Percentiles rank a stretch among this genome's conserved stretches.
These are phyloP conservation scores for Scelioninae gen. 1 DNA, from an alignment of 2,888 invertebrate genomes.

Conservation along the genomic window DNA sequence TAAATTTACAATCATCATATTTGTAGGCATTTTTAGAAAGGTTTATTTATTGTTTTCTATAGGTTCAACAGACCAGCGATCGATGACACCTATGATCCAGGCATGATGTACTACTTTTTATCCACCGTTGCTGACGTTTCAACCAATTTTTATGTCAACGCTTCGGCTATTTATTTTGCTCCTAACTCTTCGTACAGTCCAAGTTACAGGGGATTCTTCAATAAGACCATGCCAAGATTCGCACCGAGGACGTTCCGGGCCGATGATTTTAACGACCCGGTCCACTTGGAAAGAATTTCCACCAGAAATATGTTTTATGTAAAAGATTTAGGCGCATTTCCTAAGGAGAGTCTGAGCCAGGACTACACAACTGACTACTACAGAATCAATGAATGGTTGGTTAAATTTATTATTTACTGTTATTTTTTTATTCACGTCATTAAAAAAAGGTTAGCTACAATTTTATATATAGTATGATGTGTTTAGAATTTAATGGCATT, in stretches of 20 bases:
- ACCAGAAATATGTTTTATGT: constrained; percentile 96
- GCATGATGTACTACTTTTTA: constrained; percentile 98
- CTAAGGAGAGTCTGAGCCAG: constrained; percentile 90
- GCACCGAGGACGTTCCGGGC: constrained; percentile 96
- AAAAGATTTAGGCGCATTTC: constrained; percentile 93
- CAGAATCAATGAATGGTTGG: constrained; percentile 94
- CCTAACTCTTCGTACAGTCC: constrained; percentile 97
- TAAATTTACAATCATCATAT: too few relatives aligned
- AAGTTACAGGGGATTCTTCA: constrained; percentile 97
- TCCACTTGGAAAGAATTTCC: constrained; percentile 96
- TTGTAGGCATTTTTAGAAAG: too few relatives aligned
- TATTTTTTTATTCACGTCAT: too few relatives aligned
- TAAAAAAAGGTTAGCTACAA: too few relatives aligned
- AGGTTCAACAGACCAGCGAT: constrained; percentile 95
- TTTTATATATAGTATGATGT: too few relatives aligned
- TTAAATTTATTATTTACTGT: neutral
- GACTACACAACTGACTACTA: constrained; percentile 97
- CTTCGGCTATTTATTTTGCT: constrained; percentile 96
- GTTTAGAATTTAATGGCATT: too few relatives aligned
- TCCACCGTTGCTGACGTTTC: constrained; percentile 98
- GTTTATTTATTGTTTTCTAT: too few relatives aligned
- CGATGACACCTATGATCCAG: constrained; percentile 97
- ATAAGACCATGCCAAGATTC: constrained; percentile 96
- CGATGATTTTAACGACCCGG: constrained; percentile 98
- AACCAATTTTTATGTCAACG: constrained; percentile 95